Evolutionary conservation across 1,140 invertebrate genomes (phyloP), one percentile per base, ranked within the genome.

Genomic region (Dendrolimus kikuchii): DNA sequence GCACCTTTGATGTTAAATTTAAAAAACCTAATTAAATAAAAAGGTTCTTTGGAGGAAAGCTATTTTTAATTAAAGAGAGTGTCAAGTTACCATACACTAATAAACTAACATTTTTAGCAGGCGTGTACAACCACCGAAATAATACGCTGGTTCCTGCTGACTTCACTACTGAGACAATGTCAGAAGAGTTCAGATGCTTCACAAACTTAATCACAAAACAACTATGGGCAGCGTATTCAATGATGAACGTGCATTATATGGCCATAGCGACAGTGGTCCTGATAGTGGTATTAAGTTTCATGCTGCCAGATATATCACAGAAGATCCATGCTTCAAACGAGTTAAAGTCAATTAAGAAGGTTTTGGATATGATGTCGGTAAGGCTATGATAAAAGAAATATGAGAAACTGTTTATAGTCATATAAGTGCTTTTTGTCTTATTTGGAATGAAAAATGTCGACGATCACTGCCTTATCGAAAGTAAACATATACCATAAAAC

Each of bases 331-430:
- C 64, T n/a, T 66, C 54, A 3, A 61, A 55, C 5, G 71, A 80
- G 39, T 43, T 75, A 10, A 68, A 73, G 49, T 49, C 38, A 39
- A 67, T 80, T 44, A 78, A 75, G 45, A 74, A 71, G 60, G 53
- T 76, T 45, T 10, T 82, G 23, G 50, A 67, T 51, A 40, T 66
- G 8, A 70, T 82, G 57, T 62, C 64, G 65, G 79, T 81, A 62
- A 64, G 62, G 10, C 38, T 51, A 6, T 45, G n/a, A 9, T 40
- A 38, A 38, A 43, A n/a, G 43, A 51, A 10, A n/a, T n/a, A n/a
- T n/a, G n/a, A n/a, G n/a, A n/a, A n/a, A n/a, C n/a, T n/a, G n/a
- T n/a, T n/a, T n/a, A n/a, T n/a, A n/a, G n/a, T n/a, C n/a, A n/a
- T n/a, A n/a, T n/a, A n/a, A n/a, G n/a, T n/a, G n/a, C n/a, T n/a